Conservation (phyloP, 2,888 invertebrate genomes). For the Chironomus riparius region DNA sequence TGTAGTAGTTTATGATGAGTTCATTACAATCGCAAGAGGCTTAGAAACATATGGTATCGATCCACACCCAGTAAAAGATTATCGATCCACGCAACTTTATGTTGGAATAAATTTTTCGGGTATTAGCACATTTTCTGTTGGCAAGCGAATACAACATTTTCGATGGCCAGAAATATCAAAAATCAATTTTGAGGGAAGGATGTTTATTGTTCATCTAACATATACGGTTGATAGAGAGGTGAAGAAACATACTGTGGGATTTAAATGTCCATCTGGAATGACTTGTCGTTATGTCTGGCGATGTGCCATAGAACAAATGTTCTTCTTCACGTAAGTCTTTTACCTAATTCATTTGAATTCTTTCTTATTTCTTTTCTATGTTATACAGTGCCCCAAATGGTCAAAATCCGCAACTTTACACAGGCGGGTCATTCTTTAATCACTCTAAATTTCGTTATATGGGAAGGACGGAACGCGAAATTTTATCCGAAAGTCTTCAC, state of each 20-base stretch:
- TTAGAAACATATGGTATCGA: slow-evolving; percentile 96
- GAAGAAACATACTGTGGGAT: slow-evolving; percentile 92
- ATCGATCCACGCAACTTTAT: slow-evolving; percentile 83
- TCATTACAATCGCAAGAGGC: slow-evolving; percentile 82
- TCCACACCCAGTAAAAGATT: slow-evolving; percentile 97
- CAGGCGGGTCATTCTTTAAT: slow-evolving; percentile 85
- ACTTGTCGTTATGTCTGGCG: slow-evolving; percentile 95
- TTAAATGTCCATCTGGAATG: slow-evolving; percentile 86
- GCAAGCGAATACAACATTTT: slow-evolving; percentile 87
- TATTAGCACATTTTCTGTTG: slow-evolving; percentile 89
- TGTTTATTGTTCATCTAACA: slow-evolving; percentile 92
- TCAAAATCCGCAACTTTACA: slow-evolving; percentile 77
- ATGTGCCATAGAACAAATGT: slow-evolving; percentile 94
- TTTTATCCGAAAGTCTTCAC: slow-evolving; percentile 69
- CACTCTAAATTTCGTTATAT: slow-evolving; percentile 90
- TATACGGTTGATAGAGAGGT: slow-evolving; percentile 61
- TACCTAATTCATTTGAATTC: neutral
- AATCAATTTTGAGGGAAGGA: slow-evolving; percentile 94
- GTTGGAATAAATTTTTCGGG: slow-evolving; percentile 93
- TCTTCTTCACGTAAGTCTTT: slow-evolving; percentile 86
- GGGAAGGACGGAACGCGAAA: slow-evolving; percentile 86
- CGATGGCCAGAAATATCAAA: slow-evolving; percentile 94
- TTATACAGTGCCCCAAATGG: slow-evolving; percentile 67
- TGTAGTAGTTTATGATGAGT: slow-evolving; percentile 79
- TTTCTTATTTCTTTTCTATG: neutral